phyloP scores from a whole-genome alignment of 2,797 vertebrate species.

The Psittacula derbiana region DNA sequence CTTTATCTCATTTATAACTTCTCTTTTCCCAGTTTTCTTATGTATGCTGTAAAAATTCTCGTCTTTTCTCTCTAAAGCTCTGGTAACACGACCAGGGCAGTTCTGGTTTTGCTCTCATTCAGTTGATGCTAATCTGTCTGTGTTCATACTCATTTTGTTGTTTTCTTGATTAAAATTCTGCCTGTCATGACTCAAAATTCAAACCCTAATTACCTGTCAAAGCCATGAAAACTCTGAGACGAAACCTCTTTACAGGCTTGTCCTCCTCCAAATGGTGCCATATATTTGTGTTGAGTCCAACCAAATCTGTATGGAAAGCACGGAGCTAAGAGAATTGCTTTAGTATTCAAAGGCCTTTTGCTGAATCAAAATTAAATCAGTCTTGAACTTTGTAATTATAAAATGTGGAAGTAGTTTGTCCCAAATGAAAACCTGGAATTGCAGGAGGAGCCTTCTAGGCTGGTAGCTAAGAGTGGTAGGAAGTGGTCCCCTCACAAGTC shows the following conservation, averaged over 20 bases:
- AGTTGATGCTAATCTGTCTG: neutral
- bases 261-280: neutral
- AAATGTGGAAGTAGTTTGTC: neutral
- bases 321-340: neutral
- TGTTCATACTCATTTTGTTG: neutral
- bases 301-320: neutral
- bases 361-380: neutral
- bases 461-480: neutral
- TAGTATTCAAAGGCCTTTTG: neutral
- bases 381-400: neutral
- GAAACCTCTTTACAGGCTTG: neutral
- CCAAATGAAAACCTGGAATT: neutral
- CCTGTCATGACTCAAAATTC: neutral
- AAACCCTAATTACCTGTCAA: neutral
- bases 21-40: neutral
- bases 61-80: neutral
- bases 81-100: accelerated
- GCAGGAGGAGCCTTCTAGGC: neutral
- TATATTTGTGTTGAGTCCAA: neutral
- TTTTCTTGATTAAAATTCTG: conserved; percentile 32
- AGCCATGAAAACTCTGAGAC: neutral
- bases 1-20: neutral
- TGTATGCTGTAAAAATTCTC: neutral
- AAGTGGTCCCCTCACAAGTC: neutral
- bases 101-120: neutral